Evolutionary conservation across 2,113 vertebrate genomes (phyloP).

Genomic region (Ivindomyrus marchei): DNA sequence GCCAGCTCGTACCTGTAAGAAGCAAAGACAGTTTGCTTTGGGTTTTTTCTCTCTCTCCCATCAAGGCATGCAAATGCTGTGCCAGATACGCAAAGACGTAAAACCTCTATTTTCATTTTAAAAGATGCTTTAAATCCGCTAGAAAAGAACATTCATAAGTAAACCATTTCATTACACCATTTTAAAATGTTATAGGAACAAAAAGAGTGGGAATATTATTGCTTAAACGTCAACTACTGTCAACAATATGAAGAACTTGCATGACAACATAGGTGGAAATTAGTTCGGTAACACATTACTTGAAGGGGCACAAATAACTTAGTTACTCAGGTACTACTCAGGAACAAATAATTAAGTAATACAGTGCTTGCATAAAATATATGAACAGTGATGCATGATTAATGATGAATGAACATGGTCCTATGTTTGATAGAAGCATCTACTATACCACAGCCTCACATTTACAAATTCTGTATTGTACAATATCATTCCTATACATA

Average conservation of each 20-base stretch:
- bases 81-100: not conserved
- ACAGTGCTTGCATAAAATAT: not conserved
- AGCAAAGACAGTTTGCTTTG: not conserved
- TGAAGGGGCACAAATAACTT: not conserved
- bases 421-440: not conserved
- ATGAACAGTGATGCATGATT: not conserved
- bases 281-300: not conserved
- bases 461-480: not conserved
- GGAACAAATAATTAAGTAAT: not conserved
- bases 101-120: not conserved
- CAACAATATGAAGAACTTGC: not conserved
- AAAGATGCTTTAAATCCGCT: not conserved
- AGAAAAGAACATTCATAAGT: not conserved
- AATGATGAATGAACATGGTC: not conserved
- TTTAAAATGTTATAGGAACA: not conserved
- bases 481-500: not conserved
- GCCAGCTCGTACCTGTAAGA: not conserved
- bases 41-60: not conserved
- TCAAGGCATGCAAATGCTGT: not conserved
- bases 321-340: not conserved
- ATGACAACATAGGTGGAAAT: not conserved
- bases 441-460: not conserved
- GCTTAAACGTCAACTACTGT: not conserved
- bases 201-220: not conserved
- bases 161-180: not conserved